A percentile compares a stretch with the other conserved stretches of the same genome.
phyloP scores from a whole-genome alignment of 1,140 invertebrate species.

The Drosophila ironensis region DNA sequence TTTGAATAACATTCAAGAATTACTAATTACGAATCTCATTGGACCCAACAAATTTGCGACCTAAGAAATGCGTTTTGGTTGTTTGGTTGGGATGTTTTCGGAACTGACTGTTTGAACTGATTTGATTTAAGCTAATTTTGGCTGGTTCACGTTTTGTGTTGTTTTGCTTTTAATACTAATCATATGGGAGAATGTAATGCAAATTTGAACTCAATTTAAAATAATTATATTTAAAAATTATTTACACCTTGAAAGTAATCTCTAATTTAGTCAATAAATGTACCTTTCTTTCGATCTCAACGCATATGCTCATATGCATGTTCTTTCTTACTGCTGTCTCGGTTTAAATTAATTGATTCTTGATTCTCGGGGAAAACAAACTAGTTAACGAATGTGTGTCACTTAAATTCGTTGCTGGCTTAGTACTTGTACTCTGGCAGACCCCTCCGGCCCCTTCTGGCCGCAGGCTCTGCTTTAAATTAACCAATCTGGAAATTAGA shows the following conservation, averaged over 20 bases:
- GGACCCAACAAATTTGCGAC: conserved; percentile 15
- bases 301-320: conserved; percentile 21
- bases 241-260: conserved; percentile 63
- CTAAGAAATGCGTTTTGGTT: conserved; percentile 39
- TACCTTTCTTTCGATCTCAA: conserved; percentile 25
- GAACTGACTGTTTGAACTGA: too few relatives aligned
- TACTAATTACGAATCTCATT: conserved; percentile 35
- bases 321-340: conserved; percentile 35
- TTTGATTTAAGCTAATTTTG: conserved; percentile 4
- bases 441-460: neutral
- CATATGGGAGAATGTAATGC: conserved; percentile 57
- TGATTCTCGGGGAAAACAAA: conserved; percentile 40
- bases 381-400: conserved; percentile 47
- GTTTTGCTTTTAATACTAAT: conserved; percentile 44
- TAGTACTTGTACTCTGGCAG: conserved; percentile 55
- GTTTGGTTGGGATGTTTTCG: too few relatives aligned
- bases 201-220: conserved; percentile 72
- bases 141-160: conserved; percentile 1
- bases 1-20: conserved; percentile 42
- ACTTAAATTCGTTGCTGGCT: conserved; percentile 62
- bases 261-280: conserved; percentile 58
- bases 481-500: conserved; percentile 42
- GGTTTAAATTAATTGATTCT: conserved; percentile 10
- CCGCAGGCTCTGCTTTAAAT: conserved; percentile 21
- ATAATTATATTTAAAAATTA: conserved; percentile 73